These are phyloP conservation scores for Drosophila mayri DNA, from an alignment of 1,140 invertebrate genomes.

Conservation along the genomic window DNA sequence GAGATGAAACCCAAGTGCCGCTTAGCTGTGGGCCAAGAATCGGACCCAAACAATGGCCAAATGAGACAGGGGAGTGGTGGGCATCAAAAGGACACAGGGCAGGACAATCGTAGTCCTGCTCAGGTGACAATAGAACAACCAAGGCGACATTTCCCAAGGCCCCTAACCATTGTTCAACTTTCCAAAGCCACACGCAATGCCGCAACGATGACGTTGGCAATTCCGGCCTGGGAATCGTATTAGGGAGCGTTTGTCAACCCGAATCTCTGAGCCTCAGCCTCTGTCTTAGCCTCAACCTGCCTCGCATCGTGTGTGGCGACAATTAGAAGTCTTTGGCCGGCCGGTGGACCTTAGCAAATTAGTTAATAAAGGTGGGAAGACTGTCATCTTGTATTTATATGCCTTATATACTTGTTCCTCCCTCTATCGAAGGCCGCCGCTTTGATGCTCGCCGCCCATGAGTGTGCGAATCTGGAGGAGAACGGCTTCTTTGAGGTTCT, in stretches of 20 bases:
- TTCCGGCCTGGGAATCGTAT: slow-evolving; percentile 62
- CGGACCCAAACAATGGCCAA: slow-evolving; percentile 43
- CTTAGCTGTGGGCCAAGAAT: slow-evolving; percentile 13
- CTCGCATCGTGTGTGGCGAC: slow-evolving; percentile 61
- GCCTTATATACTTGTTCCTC: slow-evolving; percentile 21
- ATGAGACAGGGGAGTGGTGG: slow-evolving; percentile 5
- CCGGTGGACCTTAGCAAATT: slow-evolving; percentile 70
- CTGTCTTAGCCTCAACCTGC: slow-evolving; percentile 3
- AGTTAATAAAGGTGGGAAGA: slow-evolving; percentile 80
- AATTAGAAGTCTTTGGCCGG: slow-evolving; percentile 70
- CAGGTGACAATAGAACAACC: slow-evolving; percentile 66
- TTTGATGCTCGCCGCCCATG: slow-evolving; percentile 62
- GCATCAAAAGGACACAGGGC: slow-evolving; percentile 29
- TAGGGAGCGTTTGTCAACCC: slow-evolving; percentile 47
- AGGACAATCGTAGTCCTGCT: slow-evolving; percentile 41
- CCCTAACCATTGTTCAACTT: slow-evolving; percentile 23
- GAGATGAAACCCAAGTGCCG: slow-evolving; percentile 33
- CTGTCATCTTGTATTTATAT: slow-evolving; percentile 57
- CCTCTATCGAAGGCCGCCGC: slow-evolving; percentile 3
- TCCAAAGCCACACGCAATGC: slow-evolving; percentile 61
- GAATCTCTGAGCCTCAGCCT: not conserved
- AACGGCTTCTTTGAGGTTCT: slow-evolving; percentile 52
- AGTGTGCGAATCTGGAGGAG: slow-evolving; percentile 69
- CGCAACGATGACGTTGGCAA: slow-evolving; percentile 68
- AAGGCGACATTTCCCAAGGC: slow-evolving; percentile 69